phyloP scores from a whole-genome alignment of 1,140 invertebrate genomes.

The Ceratitis capitata region DNA sequence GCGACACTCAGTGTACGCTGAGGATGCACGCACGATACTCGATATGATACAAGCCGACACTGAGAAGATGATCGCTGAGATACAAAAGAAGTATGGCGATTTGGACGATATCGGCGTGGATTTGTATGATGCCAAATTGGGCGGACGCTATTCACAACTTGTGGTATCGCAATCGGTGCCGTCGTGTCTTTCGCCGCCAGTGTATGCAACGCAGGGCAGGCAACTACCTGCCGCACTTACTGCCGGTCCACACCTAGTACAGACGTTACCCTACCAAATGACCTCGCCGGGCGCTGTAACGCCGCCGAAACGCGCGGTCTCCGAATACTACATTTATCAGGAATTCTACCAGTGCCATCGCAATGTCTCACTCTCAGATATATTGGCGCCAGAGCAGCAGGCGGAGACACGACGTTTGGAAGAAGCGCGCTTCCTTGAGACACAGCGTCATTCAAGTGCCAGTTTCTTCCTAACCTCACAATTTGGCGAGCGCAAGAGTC shows the following conservation, averaged over 20 bases:
- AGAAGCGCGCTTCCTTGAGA: slow-evolving; percentile 61
- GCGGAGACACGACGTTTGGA: slow-evolving; percentile 52
- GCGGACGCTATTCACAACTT: slow-evolving; percentile 46
- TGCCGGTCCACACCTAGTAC: not conserved
- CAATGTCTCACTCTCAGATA: slow-evolving; percentile 63
- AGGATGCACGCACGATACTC: slow-evolving; percentile 70
- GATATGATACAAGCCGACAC: slow-evolving; percentile 72
- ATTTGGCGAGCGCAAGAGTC: slow-evolving; percentile 68
- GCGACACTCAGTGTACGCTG: slow-evolving; percentile 63
- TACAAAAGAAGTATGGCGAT: slow-evolving; percentile 71
- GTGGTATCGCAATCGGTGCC: slow-evolving; percentile 56
- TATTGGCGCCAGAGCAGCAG: slow-evolving; percentile 57
- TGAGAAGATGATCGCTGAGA: slow-evolving; percentile 73
- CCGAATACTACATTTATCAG: slow-evolving; percentile 80
- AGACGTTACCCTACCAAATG: slow-evolving; percentile 33
- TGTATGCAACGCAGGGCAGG: not conserved
- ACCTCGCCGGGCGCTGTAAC: slow-evolving; percentile 40
- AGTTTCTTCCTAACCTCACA: slow-evolving; percentile 74
- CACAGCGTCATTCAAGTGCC: slow-evolving; percentile 70
- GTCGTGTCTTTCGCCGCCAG: slow-evolving; percentile 47
- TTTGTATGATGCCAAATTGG: slow-evolving; percentile 56
- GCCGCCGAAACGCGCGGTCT: slow-evolving; percentile 73
- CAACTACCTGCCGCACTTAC: not conserved
- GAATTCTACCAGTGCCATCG: slow-evolving; percentile 63
- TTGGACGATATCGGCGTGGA: slow-evolving; percentile 65